A percentile compares a stretch with the other conserved stretches of the same genome.
Evolutionary conservation across 2,113 vertebrate genomes (phyloP).

Genomic region (Thermophis baileyi): DNA sequence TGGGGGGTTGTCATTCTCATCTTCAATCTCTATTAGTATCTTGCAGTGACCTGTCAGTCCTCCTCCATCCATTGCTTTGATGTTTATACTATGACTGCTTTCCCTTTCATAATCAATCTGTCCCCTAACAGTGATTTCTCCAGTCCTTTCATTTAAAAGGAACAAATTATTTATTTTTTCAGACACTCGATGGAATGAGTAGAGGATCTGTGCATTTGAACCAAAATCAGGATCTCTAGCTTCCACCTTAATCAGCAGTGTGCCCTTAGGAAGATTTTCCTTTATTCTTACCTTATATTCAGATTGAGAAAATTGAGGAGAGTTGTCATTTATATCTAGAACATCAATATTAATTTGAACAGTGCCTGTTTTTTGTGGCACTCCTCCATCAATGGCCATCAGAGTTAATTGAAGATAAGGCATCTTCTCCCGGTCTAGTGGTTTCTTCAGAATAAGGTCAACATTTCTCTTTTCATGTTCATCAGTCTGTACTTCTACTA

Average conservation of each 20-base stretch:
- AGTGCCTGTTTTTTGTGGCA: neutral
- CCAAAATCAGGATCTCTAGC: slow-evolving; percentile 65
- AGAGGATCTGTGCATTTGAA: slow-evolving; percentile 64
- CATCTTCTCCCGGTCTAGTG: neutral
- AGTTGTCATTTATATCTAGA: neutral
- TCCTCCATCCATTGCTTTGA: slow-evolving; percentile 71
- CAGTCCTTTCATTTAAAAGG: slow-evolving; percentile 52
- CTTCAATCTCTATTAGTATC: slow-evolving; percentile 69
- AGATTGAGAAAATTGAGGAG: neutral
- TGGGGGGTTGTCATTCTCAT: slow-evolving; percentile 74
- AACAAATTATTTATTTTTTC: slow-evolving; percentile 64
- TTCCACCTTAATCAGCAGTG: slow-evolving; percentile 37
- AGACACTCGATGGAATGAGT: slow-evolving; percentile 60
- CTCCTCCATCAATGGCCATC: neutral
- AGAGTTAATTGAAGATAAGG: neutral
- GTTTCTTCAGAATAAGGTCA: neutral
- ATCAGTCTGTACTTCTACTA: neutral
- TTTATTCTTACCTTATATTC: neutral
- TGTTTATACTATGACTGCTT: slow-evolving; percentile 68
- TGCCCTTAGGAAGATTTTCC: slow-evolving; percentile 36
- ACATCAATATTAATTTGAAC: neutral
- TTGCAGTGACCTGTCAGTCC: neutral
- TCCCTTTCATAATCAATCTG: slow-evolving; percentile 71
- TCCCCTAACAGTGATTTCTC: slow-evolving; percentile 58
- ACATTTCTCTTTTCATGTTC: neutral